These are phyloP conservation scores for Rhizomys pruinosus DNA, from an alignment of 2,113 vertebrate genomes.

Conservation along the genomic window DNA sequence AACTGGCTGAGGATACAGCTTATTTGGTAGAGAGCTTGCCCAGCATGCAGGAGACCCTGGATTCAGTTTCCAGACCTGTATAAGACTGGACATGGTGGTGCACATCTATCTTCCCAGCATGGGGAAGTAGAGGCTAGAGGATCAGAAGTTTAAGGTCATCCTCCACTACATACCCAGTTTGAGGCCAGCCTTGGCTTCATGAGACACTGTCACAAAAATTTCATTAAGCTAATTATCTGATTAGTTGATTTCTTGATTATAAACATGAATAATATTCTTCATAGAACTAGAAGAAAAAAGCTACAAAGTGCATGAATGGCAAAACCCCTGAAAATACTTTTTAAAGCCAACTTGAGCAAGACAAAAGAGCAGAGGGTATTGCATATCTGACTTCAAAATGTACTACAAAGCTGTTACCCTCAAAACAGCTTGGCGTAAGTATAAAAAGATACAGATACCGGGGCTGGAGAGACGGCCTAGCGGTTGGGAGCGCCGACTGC, in stretches of 20 bases:
- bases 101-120: not conserved
- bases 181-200: not conserved
- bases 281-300: not conserved
- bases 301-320: not conserved
- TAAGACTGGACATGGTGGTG: not conserved
- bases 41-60: not conserved
- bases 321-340: not conserved
- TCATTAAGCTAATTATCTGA: too few species aligned
- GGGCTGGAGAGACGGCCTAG: too few species aligned
- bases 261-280: not conserved
- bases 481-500: too few species aligned
- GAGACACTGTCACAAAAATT: not conserved
- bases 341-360: not conserved
- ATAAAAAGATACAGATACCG: too few species aligned
- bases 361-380: not conserved
- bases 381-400: not conserved
- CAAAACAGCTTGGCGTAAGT: not conserved
- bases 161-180: not conserved
- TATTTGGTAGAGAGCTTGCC: not conserved
- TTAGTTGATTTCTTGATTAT: too few species aligned
- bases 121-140: not conserved
- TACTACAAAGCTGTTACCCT: not conserved
- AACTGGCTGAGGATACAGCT: not conserved
- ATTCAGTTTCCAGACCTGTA: not conserved
- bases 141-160: not conserved